Evolutionary conservation across 2,113 vertebrate genomes (phyloP).

Genomic region (Cheilinus undulatus): DNA sequence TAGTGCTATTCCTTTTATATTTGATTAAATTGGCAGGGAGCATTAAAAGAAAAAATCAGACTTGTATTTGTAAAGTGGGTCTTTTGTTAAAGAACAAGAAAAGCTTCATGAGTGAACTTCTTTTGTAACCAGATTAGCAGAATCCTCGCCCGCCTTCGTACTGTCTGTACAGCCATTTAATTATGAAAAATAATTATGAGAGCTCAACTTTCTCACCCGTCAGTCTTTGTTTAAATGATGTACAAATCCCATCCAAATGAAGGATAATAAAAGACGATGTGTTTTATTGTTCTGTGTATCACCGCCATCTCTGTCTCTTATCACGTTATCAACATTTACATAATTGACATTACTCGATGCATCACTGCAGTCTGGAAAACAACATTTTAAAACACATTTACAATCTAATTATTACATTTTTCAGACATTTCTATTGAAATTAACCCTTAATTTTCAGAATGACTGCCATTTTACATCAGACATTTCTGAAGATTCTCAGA

Average conservation of each 20-base stretch:
- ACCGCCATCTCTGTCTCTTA: not conserved
- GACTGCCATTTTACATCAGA: too few relatives aligned
- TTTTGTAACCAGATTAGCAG: slow-evolving; percentile 50
- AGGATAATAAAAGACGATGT: not conserved
- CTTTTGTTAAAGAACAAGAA: slow-evolving; percentile 27
- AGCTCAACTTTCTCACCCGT: slow-evolving; percentile 33
- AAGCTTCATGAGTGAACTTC: slow-evolving; percentile 26
- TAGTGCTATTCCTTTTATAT: not conserved
- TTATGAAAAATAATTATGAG: slow-evolving; percentile 42
- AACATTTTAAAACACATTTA: too few relatives aligned
- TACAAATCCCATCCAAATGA: slow-evolving; percentile 6
- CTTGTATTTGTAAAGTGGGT: slow-evolving; percentile 31
- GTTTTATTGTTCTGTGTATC: slow-evolving; percentile 8
- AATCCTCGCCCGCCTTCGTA: slow-evolving; percentile 26
- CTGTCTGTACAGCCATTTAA: slow-evolving; percentile 35
- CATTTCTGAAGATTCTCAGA: too few relatives aligned
- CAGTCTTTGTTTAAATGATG: slow-evolving; percentile 1
- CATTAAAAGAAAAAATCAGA: slow-evolving; percentile 15
- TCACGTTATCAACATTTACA: not conserved
- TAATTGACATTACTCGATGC: not conserved
- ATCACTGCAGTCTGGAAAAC: too few relatives aligned
- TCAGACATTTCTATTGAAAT: too few relatives aligned
- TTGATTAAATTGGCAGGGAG: not conserved
- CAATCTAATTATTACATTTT: too few relatives aligned
- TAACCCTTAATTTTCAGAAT: too few relatives aligned